Evolutionary conservation across 2,888 invertebrate species (phyloP).

Genomic region (Iphiclides podalirius): DNA sequence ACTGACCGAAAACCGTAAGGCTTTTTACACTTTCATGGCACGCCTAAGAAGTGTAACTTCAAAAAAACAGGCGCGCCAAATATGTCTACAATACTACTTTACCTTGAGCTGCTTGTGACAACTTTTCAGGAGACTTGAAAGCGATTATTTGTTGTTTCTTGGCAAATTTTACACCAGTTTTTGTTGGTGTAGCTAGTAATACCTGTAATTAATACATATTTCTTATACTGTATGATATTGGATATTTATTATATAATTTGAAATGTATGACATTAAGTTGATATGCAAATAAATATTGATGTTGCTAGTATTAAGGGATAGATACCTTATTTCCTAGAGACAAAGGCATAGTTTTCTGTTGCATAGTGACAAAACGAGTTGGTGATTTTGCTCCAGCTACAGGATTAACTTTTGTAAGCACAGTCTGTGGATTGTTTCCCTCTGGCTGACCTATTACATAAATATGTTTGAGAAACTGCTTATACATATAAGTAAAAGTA

Average conservation of each 20-base stretch:
- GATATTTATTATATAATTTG: not conserved
- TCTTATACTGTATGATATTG: not conserved
- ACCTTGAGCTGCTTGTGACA: conserved; percentile 75
- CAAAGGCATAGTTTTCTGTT: conserved; percentile 58
- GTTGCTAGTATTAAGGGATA: too few species aligned
- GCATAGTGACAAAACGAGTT: conserved; percentile 53
- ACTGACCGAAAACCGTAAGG: too few species aligned
- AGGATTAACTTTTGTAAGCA: conserved; percentile 52
- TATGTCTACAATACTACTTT: too few species aligned
- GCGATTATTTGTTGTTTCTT: conserved; percentile 65
- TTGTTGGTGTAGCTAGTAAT: conserved; percentile 63
- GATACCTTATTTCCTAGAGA: conserved; percentile 37
- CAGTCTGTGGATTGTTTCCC: conserved; percentile 38
- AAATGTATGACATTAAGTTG: not conserved
- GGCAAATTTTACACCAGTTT: conserved; percentile 56
- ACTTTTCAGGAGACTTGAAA: conserved; percentile 84
- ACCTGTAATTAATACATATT: conserved; percentile 44
- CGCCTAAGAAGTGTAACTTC: too few species aligned
- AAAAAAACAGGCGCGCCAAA: too few species aligned
- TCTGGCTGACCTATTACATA: conserved; percentile 42
- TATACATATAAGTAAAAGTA: too few species aligned
- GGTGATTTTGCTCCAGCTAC: conserved; percentile 29
- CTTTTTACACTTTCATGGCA: too few species aligned
- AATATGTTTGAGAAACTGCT: too few species aligned
- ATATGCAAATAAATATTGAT: not conserved